A percentile compares a stretch with the other conserved stretches of the same genome.
These are phyloP conservation scores for Lordiphosa andalusiaca DNA, from an alignment of 2,888 invertebrate genomes.

Conservation along the genomic window DNA sequence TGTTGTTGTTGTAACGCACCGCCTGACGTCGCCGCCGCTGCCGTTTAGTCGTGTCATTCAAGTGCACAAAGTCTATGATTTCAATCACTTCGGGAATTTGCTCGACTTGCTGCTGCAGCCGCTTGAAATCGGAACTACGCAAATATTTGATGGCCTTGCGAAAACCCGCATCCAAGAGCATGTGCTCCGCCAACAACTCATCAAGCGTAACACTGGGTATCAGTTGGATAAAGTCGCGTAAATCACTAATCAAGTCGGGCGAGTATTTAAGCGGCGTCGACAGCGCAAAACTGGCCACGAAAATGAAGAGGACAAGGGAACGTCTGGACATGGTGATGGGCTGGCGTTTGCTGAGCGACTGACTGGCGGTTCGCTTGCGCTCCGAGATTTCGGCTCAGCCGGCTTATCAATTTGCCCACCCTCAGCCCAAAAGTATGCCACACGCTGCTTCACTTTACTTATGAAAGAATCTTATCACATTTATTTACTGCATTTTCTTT, in stretches of 20 bases:
- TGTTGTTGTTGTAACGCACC: too few species aligned
- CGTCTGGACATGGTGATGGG: too few species aligned
- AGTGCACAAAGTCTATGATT: slow-evolving; percentile 68
- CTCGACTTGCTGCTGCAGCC: slow-evolving; percentile 51
- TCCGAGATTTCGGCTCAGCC: too few species aligned
- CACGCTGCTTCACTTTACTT: slow-evolving; percentile 37
- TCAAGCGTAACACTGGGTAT: slow-evolving; percentile 61
- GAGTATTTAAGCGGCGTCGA: slow-evolving; percentile 36
- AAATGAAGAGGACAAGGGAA: too few species aligned
- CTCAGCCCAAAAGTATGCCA: slow-evolving; percentile 12
- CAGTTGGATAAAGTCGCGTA: slow-evolving; percentile 62
- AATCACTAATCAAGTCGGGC: slow-evolving; percentile 67
- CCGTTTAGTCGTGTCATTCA: slow-evolving; percentile 39
- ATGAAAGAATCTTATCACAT: slow-evolving; percentile 80
- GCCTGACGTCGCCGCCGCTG: too few species aligned
- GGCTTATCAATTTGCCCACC: neutral
- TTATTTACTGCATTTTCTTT: slow-evolving; percentile 77
- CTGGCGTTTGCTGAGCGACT: too few species aligned
- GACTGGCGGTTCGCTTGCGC: too few species aligned
- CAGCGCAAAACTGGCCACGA: too few species aligned
- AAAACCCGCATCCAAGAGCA: slow-evolving; percentile 63
- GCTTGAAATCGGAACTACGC: slow-evolving; percentile 59
- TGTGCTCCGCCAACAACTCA: slow-evolving; percentile 64
- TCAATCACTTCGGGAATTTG: slow-evolving; percentile 67
- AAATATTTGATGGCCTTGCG: slow-evolving; percentile 66